phyloP scores from a whole-genome alignment of 2,113 vertebrate species.

The Phrynosoma blainvillii region DNA sequence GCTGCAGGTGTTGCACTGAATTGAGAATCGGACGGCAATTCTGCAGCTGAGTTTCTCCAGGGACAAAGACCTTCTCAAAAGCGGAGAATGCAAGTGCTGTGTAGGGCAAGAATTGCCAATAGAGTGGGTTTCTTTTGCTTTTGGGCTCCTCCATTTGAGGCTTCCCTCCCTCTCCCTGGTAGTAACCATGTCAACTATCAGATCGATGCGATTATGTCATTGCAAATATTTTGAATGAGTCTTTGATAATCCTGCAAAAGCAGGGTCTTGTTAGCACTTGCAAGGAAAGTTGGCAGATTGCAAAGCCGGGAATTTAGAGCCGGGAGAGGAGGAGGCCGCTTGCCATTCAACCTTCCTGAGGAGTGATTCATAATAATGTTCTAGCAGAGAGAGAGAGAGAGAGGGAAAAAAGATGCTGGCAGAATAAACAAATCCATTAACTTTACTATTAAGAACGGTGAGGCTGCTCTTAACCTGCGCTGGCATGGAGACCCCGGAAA shows the following conservation, averaged over 20 bases:
- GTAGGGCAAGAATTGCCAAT: slow-evolving; percentile 45
- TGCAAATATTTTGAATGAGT: slow-evolving; percentile 45
- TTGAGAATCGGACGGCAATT: neutral
- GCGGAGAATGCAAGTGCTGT: slow-evolving; percentile 47
- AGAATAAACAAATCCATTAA: slow-evolving; percentile 50
- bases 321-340: neutral
- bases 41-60: neutral
- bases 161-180: neutral
- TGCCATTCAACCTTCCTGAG: slow-evolving; percentile 34
- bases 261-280: slow-evolving; percentile 15
- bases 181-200: slow-evolving; percentile 1
- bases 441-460: slow-evolving; percentile 35
- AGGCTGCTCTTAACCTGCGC: neutral
- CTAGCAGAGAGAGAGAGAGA: slow-evolving; percentile 6
- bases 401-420: too few relatives aligned
- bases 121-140: slow-evolving; percentile 8
- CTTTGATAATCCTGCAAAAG: slow-evolving; percentile 24
- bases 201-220: slow-evolving; percentile 16
- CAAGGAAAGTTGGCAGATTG: neutral
- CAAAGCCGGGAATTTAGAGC: neutral
- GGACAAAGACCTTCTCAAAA: neutral
- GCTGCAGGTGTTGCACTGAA: neutral
- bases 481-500: too few relatives aligned
- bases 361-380: slow-evolving; percentile 39
- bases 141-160: neutral